These are phyloP conservation scores for Notoglanidium macrostoma DNA, from an alignment of 2,797 vertebrate genomes.

Conservation along the genomic window DNA sequence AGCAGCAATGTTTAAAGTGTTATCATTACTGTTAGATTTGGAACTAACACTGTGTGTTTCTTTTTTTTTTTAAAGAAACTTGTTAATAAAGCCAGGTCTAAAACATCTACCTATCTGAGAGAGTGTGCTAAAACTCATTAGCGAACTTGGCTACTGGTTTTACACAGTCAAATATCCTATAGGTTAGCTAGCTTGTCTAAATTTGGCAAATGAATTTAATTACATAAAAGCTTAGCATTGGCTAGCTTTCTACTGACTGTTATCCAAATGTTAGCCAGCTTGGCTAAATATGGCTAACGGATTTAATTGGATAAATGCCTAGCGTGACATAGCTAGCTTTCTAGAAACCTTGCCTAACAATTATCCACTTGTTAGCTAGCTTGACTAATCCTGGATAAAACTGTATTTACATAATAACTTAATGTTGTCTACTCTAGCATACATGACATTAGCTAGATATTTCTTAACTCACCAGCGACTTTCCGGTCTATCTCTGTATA, in stretches of 20 bases:
- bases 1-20: not conserved
- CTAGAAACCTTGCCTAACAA: too few relatives aligned
- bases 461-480: not conserved
- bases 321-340: too few relatives aligned
- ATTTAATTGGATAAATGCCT: too few relatives aligned
- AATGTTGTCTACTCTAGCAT: too few relatives aligned
- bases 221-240: not conserved
- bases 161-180: not conserved
- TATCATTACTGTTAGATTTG: not conserved
- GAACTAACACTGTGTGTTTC: not conserved
- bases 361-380: too few relatives aligned
- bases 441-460: too few relatives aligned
- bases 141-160: not conserved
- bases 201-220: not conserved
- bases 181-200: not conserved
- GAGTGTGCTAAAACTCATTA: not conserved
- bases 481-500: not conserved
- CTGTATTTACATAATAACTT: too few relatives aligned
- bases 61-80: not conserved
- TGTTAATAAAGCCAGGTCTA: not conserved
- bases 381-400: too few relatives aligned
- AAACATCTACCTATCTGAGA: not conserved
- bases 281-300: not conserved
- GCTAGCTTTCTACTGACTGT: not conserved
- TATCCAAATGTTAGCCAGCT: slow-evolving; percentile 2